Evolutionary conservation across 53 echinoderm and acorn worm species (phyloP).

Genomic region (Paracentrotus lividus): DNA sequence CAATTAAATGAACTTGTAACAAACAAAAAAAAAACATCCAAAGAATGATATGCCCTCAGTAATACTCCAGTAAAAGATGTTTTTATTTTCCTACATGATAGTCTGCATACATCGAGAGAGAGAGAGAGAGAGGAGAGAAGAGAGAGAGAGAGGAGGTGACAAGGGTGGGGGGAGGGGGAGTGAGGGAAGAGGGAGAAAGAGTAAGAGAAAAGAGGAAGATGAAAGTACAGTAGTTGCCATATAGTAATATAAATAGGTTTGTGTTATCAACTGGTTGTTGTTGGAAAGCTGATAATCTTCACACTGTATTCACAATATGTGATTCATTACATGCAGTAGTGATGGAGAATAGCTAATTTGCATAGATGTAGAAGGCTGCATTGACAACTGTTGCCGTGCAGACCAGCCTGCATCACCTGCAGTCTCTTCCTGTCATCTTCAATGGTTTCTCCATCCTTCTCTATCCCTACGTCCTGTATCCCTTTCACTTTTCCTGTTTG

Average conservation of each 20-base stretch:
- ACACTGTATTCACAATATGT: not conserved
- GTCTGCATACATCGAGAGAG: not conserved
- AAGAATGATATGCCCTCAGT: not conserved
- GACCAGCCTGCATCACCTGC: conserved; percentile 31
- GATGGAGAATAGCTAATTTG: not conserved
- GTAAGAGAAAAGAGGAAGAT: not conserved
- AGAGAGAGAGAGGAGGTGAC: not conserved
- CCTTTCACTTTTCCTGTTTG: conserved; percentile 24
- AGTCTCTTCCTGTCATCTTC: conserved; percentile 22
- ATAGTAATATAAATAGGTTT: not conserved
- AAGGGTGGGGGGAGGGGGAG: too few relatives aligned
- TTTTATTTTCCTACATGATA: not conserved
- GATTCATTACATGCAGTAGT: conserved; percentile 8
- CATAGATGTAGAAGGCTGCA: conserved; percentile 4
- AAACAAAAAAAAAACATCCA: too few relatives aligned
- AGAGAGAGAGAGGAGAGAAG: not conserved
- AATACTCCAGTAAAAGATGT: not conserved
- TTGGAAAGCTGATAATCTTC: not conserved
- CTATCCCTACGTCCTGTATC: not conserved
- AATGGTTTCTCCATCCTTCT: not conserved
- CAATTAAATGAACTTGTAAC: too few relatives aligned
- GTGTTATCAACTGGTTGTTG: not conserved
- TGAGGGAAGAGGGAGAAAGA: not conserved
- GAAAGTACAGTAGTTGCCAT: not conserved
- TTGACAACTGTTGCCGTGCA: conserved; percentile 48